Evolutionary conservation across 2,888 invertebrate genomes (phyloP), one percentile per base, ranked within the genome.

Genomic region (Tiliacea aurago): DNA sequence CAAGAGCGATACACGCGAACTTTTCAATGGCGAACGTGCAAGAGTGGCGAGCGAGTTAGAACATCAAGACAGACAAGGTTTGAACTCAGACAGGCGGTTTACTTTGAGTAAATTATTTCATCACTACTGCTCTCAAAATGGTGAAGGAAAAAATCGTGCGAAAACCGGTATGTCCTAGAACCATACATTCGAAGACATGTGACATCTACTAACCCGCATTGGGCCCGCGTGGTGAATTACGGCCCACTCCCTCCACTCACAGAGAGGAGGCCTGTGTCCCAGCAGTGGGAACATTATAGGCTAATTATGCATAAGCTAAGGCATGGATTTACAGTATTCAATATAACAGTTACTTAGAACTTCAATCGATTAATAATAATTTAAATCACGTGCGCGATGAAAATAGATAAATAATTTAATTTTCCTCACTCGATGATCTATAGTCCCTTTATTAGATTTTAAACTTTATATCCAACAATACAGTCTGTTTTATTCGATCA

Each of bases 341-440:
- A 41, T 47, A 18, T 55, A 23, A 37, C 7, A 70, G 33, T 70
- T 23, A 15, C 43, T 72, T 20, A 15, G 0, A 61, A 73, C n/a
- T 61, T 61, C 41, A 41, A 37, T 61, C 37, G 37, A 53, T 61
- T n/a, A 72, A 72, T 20, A 23, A 49, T 43, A 58, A 43, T 75
- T 51, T 58, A 63, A 5, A 47, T 37, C 41, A 51, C 9, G 13
- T 4, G 11, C 20, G 15, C 47, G 45, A 11, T 47, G 15, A 76
- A 75, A 61, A 43, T 18, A 49, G 10, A 62, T 4, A 49, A 75
- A 53, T 55, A 55, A 61, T 77, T 67, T 18, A 47, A 73, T 74
- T 41, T 68, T 55, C 53, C 18, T 68, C 23, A 7, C 23, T 53
- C 47, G 13, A 61, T 67, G 41, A 61, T 66, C 18, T 20, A 65